These are phyloP conservation scores for Dipodomys merriami DNA, from an alignment of 2,113 vertebrate genomes.

Conservation along the genomic window DNA sequence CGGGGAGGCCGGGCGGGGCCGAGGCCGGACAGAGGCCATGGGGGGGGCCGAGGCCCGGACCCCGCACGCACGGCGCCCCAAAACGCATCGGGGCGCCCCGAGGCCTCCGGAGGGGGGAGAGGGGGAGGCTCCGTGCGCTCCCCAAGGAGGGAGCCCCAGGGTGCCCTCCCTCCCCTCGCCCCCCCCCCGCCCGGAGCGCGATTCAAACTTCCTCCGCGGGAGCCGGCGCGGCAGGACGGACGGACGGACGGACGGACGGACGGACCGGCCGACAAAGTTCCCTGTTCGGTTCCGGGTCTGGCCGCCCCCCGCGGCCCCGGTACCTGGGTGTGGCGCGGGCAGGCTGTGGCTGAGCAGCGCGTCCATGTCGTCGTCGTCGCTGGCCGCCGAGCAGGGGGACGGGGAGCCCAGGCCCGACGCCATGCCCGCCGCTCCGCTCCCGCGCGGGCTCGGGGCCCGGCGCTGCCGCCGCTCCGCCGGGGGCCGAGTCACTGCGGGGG, in stretches of 20 bases:
- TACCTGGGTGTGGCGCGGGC: conserved; percentile 85
- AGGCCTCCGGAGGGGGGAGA: too few relatives aligned
- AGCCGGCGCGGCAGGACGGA: neutral
- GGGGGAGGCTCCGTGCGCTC: neutral
- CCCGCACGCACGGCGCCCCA: too few relatives aligned
- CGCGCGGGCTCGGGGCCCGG: neutral
- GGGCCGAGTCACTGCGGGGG: conserved; percentile 80
- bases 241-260: too few relatives aligned
- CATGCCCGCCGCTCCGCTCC: conserved; percentile 82
- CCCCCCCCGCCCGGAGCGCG: conserved; percentile 57
- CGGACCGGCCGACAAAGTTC: neutral
- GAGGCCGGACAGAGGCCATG: too few relatives aligned
- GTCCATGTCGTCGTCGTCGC: conserved; percentile 89
- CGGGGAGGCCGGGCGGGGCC: too few relatives aligned
- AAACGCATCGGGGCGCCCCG: too few relatives aligned
- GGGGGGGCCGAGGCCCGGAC: too few relatives aligned
- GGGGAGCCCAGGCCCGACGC: conserved; percentile 88
- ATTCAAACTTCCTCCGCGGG: conserved; percentile 76
- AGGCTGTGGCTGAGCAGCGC: conserved; percentile 86
- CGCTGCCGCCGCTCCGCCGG: conserved; percentile 66
- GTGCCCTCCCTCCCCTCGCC: conserved; percentile 16
- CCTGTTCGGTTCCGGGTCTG: conserved; percentile 38
- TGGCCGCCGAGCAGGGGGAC: conserved; percentile 87
- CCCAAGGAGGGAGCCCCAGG: neutral
- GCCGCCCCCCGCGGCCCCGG: conserved; percentile 61